Percentiles rank a stretch among this genome's conserved stretches.
These are phyloP conservation scores for Excalfactoria chinensis DNA, from an alignment of 2,113 vertebrate species.

Conservation along the genomic window DNA sequence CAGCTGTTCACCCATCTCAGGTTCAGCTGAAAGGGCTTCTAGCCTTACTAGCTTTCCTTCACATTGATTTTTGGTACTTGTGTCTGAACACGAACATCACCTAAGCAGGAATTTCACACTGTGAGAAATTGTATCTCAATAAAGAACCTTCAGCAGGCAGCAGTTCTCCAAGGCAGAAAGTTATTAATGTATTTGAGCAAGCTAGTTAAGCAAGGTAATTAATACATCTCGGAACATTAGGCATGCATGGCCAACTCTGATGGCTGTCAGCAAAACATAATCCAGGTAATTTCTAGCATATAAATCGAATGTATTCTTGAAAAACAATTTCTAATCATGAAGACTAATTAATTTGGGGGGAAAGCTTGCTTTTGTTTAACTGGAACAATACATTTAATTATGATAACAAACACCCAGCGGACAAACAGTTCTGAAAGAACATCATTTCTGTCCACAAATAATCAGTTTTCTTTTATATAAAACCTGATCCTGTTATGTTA, in stretches of 20 bases:
- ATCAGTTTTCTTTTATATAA: constrained; percentile 43
- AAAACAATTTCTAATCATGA: constrained; percentile 59
- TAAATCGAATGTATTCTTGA: constrained; percentile 51
- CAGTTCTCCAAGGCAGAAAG: constrained; percentile 29
- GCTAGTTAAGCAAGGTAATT: constrained; percentile 69
- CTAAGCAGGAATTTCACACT: background rate
- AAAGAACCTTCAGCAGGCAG: constrained; percentile 33
- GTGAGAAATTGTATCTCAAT: constrained; percentile 4
- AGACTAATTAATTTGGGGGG: constrained; percentile 54
- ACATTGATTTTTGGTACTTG: background rate
- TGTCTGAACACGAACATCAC: background rate
- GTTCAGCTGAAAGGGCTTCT: background rate
- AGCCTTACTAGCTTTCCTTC: background rate
- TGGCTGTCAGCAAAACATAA: constrained; percentile 67
- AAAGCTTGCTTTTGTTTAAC: constrained; percentile 61
- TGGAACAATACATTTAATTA: constrained; percentile 60
- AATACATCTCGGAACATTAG: constrained; percentile 70
- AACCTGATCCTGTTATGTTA: background rate
- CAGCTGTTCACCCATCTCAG: background rate
- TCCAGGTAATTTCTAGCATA: constrained; percentile 40
- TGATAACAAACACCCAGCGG: constrained; percentile 35
- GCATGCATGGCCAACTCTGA: constrained; percentile 50
- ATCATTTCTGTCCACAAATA: constrained; percentile 16
- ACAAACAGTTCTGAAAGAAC: constrained; percentile 43
- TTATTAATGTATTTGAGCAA: constrained; percentile 52